Evolutionary conservation across 30 jellyfish, hydroid and myxozoan species (phyloP).

Genomic region (Sanderia malayensis): DNA sequence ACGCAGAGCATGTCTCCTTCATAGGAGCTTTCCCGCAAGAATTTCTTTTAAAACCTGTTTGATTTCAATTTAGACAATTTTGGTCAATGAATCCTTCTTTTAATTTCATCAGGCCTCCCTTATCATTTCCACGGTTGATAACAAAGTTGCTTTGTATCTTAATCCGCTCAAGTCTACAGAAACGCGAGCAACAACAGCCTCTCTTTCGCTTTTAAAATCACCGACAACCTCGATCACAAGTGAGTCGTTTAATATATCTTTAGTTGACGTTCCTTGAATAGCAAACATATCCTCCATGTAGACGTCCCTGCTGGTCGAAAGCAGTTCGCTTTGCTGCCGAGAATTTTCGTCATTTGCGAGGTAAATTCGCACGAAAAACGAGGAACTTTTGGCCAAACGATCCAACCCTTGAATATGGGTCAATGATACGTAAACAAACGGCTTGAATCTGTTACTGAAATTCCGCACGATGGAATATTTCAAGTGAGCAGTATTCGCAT

Average conservation of each 20-base stretch:
- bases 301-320: slow-evolving; percentile 28
- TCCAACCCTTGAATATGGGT: slow-evolving; percentile 47
- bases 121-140: slow-evolving; percentile 1
- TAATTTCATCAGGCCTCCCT: too few relatives aligned
- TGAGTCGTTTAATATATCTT: slow-evolving; percentile 47
- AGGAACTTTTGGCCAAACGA: slow-evolving; percentile 3
- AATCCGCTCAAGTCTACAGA: slow-evolving; percentile 32
- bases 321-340: slow-evolving; percentile 38
- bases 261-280: slow-evolving; percentile 45
- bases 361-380: slow-evolving; percentile 24
- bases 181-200: slow-evolving; percentile 42
- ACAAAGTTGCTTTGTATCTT: slow-evolving; percentile 47
- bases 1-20: too few relatives aligned
- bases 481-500: slow-evolving; percentile 4
- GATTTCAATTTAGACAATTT: too few relatives aligned
- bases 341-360: slow-evolving; percentile 39
- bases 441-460: slow-evolving; percentile 54
- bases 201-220: slow-evolving; percentile 34
- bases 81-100: too few relatives aligned
- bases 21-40: too few relatives aligned
- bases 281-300: slow-evolving; percentile 66
- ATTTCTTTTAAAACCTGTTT: too few relatives aligned
- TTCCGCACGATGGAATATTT: slow-evolving; percentile 60
- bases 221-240: slow-evolving; percentile 58
- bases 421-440: slow-evolving; percentile 50